Percentiles rank a stretch among this genome's conserved stretches.
These are phyloP conservation scores for Eurytoma californica DNA, from an alignment of 2,888 invertebrate species.

Conservation along the genomic window DNA sequence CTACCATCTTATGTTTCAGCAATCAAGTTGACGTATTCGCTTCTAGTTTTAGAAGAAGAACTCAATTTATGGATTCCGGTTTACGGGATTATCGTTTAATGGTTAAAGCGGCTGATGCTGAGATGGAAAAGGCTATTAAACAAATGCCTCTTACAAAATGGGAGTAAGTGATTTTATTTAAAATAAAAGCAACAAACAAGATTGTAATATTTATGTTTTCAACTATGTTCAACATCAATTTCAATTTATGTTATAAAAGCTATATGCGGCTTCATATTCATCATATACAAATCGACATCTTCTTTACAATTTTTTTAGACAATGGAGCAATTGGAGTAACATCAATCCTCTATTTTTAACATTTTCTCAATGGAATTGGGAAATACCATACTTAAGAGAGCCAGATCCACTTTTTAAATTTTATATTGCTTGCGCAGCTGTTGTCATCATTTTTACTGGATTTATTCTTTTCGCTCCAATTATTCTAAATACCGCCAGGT, in stretches of 20 bases:
- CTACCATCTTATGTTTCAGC: constrained; percentile 31
- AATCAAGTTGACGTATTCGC: constrained; percentile 68
- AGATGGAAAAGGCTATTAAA: constrained; percentile 88
- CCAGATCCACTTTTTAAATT: constrained; percentile 92
- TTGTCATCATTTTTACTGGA: constrained; percentile 78
- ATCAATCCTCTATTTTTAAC: constrained; percentile 80
- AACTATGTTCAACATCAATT: not conserved
- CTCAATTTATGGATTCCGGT: constrained; percentile 83
- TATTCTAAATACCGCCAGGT: constrained; percentile 16
- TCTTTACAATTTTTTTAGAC: constrained; percentile 76
- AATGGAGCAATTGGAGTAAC: constrained; percentile 80
- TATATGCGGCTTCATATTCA: too few species aligned
- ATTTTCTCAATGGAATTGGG: constrained; percentile 81
- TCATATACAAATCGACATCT: too few species aligned
- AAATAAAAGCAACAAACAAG: not conserved
- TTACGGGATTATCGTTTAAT: constrained; percentile 81
- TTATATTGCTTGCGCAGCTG: constrained; percentile 80
- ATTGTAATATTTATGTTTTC: too few species aligned
- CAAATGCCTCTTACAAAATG: constrained; percentile 89
- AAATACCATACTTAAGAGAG: constrained; percentile 84
- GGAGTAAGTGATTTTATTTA: constrained; percentile 77
- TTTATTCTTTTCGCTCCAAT: constrained; percentile 79
- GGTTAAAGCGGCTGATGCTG: constrained; percentile 82
- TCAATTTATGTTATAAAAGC: too few species aligned
- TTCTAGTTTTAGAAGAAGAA: constrained; percentile 73